Conservation (phyloP, 2,113 vertebrate genomes). For the Lycocorax pyrrhopterus region DNA sequence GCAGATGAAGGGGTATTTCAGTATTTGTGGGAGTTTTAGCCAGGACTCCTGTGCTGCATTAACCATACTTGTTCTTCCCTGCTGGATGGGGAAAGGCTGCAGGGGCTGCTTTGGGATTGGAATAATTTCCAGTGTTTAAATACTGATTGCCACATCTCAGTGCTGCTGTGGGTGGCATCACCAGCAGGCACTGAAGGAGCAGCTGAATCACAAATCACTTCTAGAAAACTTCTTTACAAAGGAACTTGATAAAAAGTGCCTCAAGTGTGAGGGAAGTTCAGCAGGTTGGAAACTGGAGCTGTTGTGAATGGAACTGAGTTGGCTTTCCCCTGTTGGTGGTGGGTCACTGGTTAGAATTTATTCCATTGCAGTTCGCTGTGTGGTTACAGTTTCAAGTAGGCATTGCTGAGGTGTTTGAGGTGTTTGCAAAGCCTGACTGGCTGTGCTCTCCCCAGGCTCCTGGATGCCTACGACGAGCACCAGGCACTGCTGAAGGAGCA, state of each 20-base stretch:
- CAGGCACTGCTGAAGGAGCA: slow-evolving; percentile 89
- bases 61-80: accelerated
- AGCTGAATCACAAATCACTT: neutral
- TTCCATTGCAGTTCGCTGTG: accelerated
- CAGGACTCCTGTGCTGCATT: neutral
- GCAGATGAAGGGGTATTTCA: accelerated
- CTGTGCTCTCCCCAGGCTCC: slow-evolving; percentile 73
- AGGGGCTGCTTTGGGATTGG: neutral
- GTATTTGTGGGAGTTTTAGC: accelerated
- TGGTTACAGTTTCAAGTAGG: accelerated
- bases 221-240: neutral
- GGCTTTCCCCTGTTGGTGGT: accelerated
- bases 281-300: neutral
- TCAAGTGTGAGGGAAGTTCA: neutral
- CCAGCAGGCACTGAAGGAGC: neutral
- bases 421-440: neutral
- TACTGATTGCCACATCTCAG: too few relatives aligned
- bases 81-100: neutral
- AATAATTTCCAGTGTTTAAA: neutral
- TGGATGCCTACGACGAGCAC: slow-evolving; percentile 89
- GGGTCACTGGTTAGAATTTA: accelerated
- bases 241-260: neutral
- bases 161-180: neutral
- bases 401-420: accelerated
- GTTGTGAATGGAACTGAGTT: accelerated